These are phyloP conservation scores for human DNA, from an alignment of 2,113 vertebrate species.

Conservation along the genomic window DNA sequence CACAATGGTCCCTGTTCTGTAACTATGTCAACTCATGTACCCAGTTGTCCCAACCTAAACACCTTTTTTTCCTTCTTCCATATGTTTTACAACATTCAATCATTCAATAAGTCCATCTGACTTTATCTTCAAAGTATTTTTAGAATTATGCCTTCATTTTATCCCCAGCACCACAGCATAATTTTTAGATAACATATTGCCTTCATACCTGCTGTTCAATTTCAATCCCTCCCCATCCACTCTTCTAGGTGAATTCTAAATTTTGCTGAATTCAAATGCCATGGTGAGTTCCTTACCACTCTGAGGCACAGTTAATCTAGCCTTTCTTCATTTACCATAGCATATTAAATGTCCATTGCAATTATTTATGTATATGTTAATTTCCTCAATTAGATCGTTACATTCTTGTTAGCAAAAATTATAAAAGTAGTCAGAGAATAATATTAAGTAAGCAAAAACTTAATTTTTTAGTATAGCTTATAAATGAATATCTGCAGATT, in stretches of 20 bases:
- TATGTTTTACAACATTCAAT: background rate
- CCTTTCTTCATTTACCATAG: background rate
- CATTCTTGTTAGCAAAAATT: background rate
- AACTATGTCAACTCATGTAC: background rate
- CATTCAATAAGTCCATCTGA: background rate
- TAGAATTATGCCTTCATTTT: background rate
- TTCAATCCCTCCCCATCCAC: background rate
- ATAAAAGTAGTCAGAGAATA: background rate
- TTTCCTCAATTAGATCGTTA: background rate
- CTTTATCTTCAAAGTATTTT: background rate
- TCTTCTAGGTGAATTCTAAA: background rate
- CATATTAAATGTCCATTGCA: background rate
- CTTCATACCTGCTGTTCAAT: background rate
- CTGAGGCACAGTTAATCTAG: background rate
- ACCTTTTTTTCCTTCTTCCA: background rate
- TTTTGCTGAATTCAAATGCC: background rate
- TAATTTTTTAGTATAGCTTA: background rate
- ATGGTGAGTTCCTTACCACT: background rate
- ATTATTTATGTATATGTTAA: background rate
- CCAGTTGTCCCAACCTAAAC: background rate
- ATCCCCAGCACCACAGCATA: background rate
- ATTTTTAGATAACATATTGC: background rate
- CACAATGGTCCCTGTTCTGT: background rate
- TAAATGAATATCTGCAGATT: background rate
- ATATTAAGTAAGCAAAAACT: background rate